These are phyloP conservation scores for Andrena haemorrhoa DNA, from an alignment of 2,888 invertebrate genomes.

Conservation along the genomic window DNA sequence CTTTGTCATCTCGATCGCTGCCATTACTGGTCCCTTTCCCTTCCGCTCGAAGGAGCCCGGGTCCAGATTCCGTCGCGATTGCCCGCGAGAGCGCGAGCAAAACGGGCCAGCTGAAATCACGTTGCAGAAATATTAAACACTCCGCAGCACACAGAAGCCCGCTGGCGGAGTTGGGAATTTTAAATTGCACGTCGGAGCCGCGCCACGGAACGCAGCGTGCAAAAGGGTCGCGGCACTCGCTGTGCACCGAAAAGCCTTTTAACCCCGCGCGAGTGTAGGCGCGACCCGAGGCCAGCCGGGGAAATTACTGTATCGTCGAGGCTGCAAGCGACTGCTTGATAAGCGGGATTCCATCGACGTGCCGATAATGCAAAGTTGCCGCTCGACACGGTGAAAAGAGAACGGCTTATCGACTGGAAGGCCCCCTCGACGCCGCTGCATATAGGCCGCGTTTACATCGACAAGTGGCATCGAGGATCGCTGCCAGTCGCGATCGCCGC, in stretches of 20 bases:
- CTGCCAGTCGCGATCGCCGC: slow-evolving; percentile 10
- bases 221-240: not conserved
- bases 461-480: slow-evolving; percentile 58
- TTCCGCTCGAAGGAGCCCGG: not conserved
- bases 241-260: slow-evolving; percentile 2
- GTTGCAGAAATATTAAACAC: no score
- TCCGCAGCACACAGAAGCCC: no score
- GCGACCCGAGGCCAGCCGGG: not conserved
- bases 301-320: slow-evolving; percentile 31
- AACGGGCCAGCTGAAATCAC: no score
- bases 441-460: slow-evolving; percentile 64
- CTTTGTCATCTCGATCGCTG: slow-evolving; percentile 46
- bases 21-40: not conserved
- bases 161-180: no score
- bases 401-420: slow-evolving; percentile 58
- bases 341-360: slow-evolving; percentile 52
- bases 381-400: slow-evolving; percentile 57
- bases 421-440: slow-evolving; percentile 28
- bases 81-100: not conserved
- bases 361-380: slow-evolving; percentile 65
- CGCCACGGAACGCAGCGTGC: not conserved
- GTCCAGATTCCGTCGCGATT: not conserved
- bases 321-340: slow-evolving; percentile 41
- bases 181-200: no score
- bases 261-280: not conserved